Conservation (phyloP, 2,888 invertebrate genomes). For the Cephus nigrinus region DNA sequence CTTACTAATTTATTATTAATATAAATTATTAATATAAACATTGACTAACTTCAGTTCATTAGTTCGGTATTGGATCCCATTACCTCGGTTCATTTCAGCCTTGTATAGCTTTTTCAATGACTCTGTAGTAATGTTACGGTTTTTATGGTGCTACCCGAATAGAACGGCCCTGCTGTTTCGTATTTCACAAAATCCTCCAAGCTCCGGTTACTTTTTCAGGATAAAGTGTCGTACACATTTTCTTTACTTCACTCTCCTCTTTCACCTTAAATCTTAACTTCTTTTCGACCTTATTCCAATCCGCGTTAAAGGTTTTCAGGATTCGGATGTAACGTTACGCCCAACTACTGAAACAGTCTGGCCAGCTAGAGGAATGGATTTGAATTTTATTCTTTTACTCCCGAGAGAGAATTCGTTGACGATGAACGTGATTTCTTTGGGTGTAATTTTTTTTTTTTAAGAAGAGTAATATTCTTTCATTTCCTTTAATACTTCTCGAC, state of each 20-base stretch:
- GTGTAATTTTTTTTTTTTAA: not conserved
- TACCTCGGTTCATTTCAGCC: not conserved
- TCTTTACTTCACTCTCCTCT: not conserved
- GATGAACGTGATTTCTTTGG: not conserved
- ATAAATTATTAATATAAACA: not conserved
- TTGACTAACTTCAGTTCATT: not conserved
- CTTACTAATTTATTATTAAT: not conserved
- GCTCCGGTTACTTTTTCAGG: not conserved
- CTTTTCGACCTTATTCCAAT: not conserved
- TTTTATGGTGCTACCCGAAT: not conserved
- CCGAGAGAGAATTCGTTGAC: not conserved
- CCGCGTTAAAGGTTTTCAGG: not conserved
- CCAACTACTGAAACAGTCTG: not conserved
- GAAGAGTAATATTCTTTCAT: not conserved
- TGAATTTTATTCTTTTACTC: not conserved
- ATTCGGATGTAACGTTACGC: not conserved
- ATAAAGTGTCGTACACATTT: not conserved
- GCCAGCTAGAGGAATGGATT: not conserved
- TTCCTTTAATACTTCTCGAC: not conserved
- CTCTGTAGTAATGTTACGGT: not conserved
- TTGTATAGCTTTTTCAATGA: not conserved
- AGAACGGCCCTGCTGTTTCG: not conserved
- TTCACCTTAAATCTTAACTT: not conserved
- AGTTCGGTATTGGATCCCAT: not conserved
- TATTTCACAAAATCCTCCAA: not conserved